These are phyloP conservation scores for Zingel zingel DNA, from an alignment of 2,113 vertebrate species.

Conservation along the genomic window DNA sequence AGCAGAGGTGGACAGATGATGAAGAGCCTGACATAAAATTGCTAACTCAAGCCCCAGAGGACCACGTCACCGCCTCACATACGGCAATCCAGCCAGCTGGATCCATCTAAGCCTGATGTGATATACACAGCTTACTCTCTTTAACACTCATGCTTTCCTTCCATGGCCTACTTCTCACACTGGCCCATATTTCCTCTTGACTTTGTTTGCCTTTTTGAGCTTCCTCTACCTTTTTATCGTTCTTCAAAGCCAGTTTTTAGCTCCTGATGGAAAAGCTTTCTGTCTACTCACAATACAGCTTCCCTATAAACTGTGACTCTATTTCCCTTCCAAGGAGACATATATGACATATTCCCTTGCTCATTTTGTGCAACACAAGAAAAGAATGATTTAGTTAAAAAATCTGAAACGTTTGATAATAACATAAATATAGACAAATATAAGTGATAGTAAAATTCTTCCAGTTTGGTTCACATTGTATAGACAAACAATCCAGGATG, in stretches of 20 bases:
- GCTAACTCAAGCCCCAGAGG: constrained; percentile 25
- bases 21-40: constrained; percentile 32
- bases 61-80: constrained; percentile 47
- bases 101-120: constrained; percentile 41
- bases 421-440: not conserved
- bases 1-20: constrained; percentile 40
- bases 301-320: not conserved
- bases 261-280: not conserved
- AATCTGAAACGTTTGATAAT: not conserved
- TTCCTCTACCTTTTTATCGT: not conserved
- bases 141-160: constrained; percentile 6
- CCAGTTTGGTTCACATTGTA: not conserved
- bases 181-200: not conserved
- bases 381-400: not conserved
- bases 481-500: not conserved
- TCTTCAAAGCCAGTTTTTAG: not conserved
- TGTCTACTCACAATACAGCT: not conserved
- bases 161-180: not conserved
- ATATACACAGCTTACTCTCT: constrained; percentile 17
- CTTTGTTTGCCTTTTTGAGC: not conserved
- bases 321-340: not conserved
- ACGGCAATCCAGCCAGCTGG: constrained; percentile 10
- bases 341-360: not conserved
- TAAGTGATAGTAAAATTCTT: not conserved
- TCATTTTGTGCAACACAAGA: not conserved